phyloP scores from a whole-genome alignment of 2,797 vertebrate genomes.

The Mormyrus proboscirostris region DNA sequence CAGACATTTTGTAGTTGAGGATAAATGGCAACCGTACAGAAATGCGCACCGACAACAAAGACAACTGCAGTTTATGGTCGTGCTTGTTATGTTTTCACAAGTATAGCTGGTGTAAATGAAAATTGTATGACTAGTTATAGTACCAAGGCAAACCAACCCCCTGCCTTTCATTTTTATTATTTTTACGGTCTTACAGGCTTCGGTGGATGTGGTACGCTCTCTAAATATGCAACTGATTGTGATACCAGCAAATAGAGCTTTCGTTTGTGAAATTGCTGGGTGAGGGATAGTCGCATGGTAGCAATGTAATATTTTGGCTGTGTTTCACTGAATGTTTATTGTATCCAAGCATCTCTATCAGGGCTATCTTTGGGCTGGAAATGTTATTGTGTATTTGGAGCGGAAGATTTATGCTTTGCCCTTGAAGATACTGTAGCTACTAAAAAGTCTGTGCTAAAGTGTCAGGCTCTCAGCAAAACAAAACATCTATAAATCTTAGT shows the following conservation, averaged over 20 bases:
- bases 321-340: background rate
- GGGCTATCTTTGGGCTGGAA: background rate
- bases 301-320: background rate
- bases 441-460: background rate
- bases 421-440: background rate
- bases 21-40: background rate
- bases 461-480: background rate
- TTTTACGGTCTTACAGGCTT: background rate
- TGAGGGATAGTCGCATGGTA: background rate
- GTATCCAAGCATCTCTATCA: background rate
- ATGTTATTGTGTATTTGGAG: background rate
- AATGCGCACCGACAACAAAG: background rate
- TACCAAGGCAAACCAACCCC: background rate
- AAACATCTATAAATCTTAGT: slow-evolving; percentile 11
- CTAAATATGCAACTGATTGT: background rate
- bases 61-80: background rate
- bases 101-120: background rate
- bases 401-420: slow-evolving; percentile 8
- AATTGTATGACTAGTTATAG: background rate
- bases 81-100: background rate
- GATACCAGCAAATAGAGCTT: background rate
- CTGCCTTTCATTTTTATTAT: background rate
- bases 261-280: background rate
- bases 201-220: background rate
- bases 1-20: slow-evolving; percentile 12